A percentile compares a stretch with the other conserved stretches of the same genome.
Conservation (phyloP, 2,797 vertebrate species). For the Urocyon cinereoargenteus region DNA sequence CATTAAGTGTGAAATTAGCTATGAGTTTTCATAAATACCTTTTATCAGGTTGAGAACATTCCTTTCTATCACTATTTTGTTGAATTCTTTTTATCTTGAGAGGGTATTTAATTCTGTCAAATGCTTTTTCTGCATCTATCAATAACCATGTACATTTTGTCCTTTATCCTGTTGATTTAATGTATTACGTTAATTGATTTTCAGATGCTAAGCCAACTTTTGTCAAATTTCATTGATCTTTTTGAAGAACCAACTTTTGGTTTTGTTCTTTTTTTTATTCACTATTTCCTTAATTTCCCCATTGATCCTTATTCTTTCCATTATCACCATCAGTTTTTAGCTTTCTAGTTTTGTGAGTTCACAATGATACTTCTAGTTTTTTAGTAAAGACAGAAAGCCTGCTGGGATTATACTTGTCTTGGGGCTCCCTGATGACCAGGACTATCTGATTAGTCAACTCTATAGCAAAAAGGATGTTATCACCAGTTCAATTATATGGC, state of each 20-base stretch:
- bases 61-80: not conserved
- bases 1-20: not conserved
- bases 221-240: not conserved
- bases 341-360: constrained; percentile 17
- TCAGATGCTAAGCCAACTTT: constrained; percentile 7
- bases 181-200: not conserved
- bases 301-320: not conserved
- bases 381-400: not conserved
- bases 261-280: not conserved
- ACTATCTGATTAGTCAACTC: not conserved
- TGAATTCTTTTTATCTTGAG: not conserved
- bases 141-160: not conserved
- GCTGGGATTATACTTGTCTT: not conserved
- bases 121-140: not conserved
- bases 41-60: not conserved
- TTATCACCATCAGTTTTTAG: not conserved
- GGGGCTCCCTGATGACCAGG: not conserved
- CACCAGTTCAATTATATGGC: not conserved
- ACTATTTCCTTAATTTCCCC: not conserved
- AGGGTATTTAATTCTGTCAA: not conserved
- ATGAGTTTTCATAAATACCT: not conserved
- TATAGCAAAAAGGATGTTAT: not conserved
- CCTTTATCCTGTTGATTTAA: not conserved
- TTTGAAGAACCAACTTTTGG: not conserved
- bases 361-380: not conserved